Evolutionary conservation across 2,797 vertebrate genomes (phyloP), one percentile per base, ranked within the genome.

Genomic region (Malacoctenus gilli): DNA sequence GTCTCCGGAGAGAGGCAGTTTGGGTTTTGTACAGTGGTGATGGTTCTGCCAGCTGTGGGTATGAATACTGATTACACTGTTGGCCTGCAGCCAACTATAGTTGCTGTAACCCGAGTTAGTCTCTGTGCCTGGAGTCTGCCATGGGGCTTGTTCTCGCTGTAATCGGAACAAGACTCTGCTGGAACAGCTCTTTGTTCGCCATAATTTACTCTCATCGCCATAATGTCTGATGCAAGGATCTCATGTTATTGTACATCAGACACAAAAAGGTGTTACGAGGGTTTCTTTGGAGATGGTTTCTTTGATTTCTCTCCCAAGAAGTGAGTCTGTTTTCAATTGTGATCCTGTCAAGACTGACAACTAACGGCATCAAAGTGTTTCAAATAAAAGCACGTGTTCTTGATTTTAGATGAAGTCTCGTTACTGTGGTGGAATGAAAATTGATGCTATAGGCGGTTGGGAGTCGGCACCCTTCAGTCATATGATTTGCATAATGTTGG

Each of bases 31-130:
- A 49, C 49, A 30, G 32, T 49, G 68, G 64, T 85, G 68, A 71
- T 81, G 59, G 44, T 52, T 75, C 59, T 66, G 58, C 68, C 70
- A 77, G 63, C 63, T 84, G 73, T 56, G 44, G 40, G 41, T 58
- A 31, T 76, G 79, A 80, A 82, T 81, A 36, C 75, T 69, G 62
- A 83, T 85, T 37, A 37, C 61, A 56, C 73, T 69, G 64, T 70
- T 14, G 68, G 79, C 65, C 47, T 47, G 43, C 54, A 54, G 72
- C 59, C 40, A 64, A 51, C 67, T 63, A 47, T 53, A 70, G 59
- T 40, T 62, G 20, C 58, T 80, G 72, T 77, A 80, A 72, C 68
- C 31, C 5, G 59, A 80, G 77, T 68, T 55, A 18, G 56, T 61
- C 39, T 73, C 39, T 31, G 39, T 58, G 36, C 38, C 41, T 62